Conservation (phyloP, 1,140 invertebrate genomes). For the Macrotrachela quadricornifera region DNA sequence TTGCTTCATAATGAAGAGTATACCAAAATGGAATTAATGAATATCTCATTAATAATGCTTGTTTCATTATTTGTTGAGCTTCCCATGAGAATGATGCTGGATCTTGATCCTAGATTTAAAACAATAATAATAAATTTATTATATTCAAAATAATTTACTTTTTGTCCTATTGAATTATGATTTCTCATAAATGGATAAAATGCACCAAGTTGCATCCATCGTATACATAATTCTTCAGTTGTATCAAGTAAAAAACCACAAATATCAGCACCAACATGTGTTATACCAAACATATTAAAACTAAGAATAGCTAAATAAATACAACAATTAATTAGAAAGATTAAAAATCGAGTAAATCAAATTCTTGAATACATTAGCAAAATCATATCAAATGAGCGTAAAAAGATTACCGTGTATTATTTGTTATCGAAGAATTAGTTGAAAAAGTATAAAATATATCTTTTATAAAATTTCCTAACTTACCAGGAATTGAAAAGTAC, state of each 20-base stretch:
- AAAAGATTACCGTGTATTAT: constrained; percentile 23
- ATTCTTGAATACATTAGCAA: too few species aligned
- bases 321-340: too few species aligned
- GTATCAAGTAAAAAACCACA: constrained; percentile 63
- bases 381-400: too few species aligned
- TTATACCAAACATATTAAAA: constrained; percentile 6
- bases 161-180: constrained; percentile 15
- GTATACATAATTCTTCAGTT: constrained; percentile 37
- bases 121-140: too few species aligned
- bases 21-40: constrained; percentile 57
- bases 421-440: constrained; percentile 21
- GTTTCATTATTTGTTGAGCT: constrained; percentile 18
- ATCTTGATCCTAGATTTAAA: constrained; percentile 15
- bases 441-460: too few species aligned
- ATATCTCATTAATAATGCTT: constrained; percentile 46
- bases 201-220: constrained; percentile 39
- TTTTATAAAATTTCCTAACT: too few species aligned
- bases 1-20: constrained; percentile 46
- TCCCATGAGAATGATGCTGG: constrained; percentile 14
- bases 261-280: constrained; percentile 61
- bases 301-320: constrained; percentile 10
- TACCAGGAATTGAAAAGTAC: too few species aligned
- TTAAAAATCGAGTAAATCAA: too few species aligned
- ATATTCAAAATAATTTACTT: too few species aligned
- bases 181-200: constrained; percentile 31